Evolutionary conservation across 2,888 invertebrate species (phyloP), one percentile per base, ranked within the genome.

Genomic region (Trissolcus japonicus): DNA sequence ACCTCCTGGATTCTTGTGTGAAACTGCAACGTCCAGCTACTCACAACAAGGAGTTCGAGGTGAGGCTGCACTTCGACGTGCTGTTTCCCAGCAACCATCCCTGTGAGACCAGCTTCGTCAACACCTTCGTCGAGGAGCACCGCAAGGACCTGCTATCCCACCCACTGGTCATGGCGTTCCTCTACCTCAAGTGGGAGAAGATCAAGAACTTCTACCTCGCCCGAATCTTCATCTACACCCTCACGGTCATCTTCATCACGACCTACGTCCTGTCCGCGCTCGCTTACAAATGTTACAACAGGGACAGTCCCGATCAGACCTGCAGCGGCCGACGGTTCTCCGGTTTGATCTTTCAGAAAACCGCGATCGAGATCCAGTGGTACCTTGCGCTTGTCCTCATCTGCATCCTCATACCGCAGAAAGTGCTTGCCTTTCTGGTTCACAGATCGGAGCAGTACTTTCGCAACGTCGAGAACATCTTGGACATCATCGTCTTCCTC

Each of bases 121-220:
- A 90, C 60, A 89, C 89, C 6, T 89, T 90, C 69, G 87, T 90
- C 0, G 88, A 89, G 51, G 90, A 90, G 62, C 89, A 89, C 2
- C 88, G 90, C 16, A 90, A 90, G 57, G 89, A 90, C 53, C 78
- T 89, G 4, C 82, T 91, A 6, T 89, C 90, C 2, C 91, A 91
- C 82, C 91, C 91, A 0, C 81, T 91, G 4, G 90, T 90, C 6
- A 90, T 90, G 85, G 90, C 90, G 0, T 90, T 90, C 51, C 83
- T 90, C 1, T 88, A 90, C 60, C 82, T 91, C 1, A 91, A 91
- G 72, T 91, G 90, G 90, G 87, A 89, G 69, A 89, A 90, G 60
- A 90, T 91, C n/a, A 82, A 90, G 0, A 90, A 90, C 57, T 90
- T 90, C 74, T 90, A 90, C 78, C 69, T 89, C 0, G 80, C 85